phyloP scores from a whole-genome alignment of 2,113 vertebrate genomes.

The Pelecanus crispus region DNA sequence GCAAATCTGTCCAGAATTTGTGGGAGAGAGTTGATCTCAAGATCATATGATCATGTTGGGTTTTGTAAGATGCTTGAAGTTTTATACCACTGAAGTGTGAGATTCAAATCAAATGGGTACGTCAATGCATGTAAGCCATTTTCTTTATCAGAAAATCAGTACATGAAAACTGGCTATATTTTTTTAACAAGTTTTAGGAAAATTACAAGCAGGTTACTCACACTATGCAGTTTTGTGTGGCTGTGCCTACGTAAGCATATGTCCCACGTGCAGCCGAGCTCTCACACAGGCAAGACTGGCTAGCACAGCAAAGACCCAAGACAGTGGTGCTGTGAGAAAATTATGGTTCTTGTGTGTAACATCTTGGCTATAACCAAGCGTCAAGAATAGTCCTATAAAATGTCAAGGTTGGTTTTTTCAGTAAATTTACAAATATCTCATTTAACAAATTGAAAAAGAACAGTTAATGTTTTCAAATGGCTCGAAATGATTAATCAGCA shows the following conservation, averaged over 20 bases:
- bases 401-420: background rate
- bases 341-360: background rate
- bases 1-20: background rate
- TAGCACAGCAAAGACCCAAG: background rate
- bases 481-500: background rate
- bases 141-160: background rate
- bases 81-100: background rate
- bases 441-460: background rate
- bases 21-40: background rate
- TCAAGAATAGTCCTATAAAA: background rate
- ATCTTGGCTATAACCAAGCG: background rate
- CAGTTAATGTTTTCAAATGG: background rate
- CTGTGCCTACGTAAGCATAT: rapidly evolving
- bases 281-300: background rate
- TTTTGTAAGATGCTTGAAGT: background rate
- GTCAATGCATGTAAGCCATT: background rate
- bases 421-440: background rate
- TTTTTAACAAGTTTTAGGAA: background rate
- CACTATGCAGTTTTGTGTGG: background rate
- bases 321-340: background rate
- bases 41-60: background rate
- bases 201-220: background rate
- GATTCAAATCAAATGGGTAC: background rate
- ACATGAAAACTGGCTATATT: background rate
- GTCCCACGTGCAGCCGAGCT: background rate